Percentiles rank a stretch among this genome's conserved stretches.
Evolutionary conservation across 2,888 invertebrate genomes (phyloP).

Genomic region (Melinaea marsaeus): DNA sequence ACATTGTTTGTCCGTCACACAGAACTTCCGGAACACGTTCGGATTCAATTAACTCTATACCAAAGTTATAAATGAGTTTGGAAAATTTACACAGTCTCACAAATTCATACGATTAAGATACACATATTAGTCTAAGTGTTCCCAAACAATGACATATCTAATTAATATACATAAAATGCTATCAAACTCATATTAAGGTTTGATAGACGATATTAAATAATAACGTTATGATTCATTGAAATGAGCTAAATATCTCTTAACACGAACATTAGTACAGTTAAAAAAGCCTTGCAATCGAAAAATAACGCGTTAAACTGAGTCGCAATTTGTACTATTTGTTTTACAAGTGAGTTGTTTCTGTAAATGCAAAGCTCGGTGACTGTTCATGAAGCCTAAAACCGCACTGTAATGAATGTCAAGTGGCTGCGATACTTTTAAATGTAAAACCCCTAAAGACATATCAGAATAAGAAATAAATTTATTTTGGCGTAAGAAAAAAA

Average conservation of each 20-base stretch:
- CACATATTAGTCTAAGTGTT: too few relatives aligned
- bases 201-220: too few relatives aligned
- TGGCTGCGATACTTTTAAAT: slow-evolving; percentile 3
- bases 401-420: slow-evolving; percentile 7
- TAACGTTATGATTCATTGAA: too few relatives aligned
- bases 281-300: too few relatives aligned
- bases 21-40: too few relatives aligned
- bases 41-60: background rate
- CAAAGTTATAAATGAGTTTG: slow-evolving; percentile 25
- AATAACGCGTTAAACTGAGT: slow-evolving; percentile 8
- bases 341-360: slow-evolving; percentile 16
- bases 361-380: slow-evolving; percentile 7
- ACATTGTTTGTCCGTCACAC: too few relatives aligned
- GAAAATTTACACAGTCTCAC: background rate
- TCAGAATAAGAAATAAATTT: background rate
- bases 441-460: background rate
- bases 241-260: too few relatives aligned
- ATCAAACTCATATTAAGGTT: too few relatives aligned
- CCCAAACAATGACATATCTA: too few relatives aligned
- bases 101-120: too few relatives aligned
- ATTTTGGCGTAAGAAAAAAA: background rate
- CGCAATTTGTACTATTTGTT: slow-evolving; percentile 17
- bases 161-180: too few relatives aligned
- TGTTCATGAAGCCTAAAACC: slow-evolving; percentile 11
- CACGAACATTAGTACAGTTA: too few relatives aligned